A percentile compares a stretch with the other conserved stretches of the same genome.
phyloP scores from a whole-genome alignment of 2,113 vertebrate species.

The Thamnophis sirtalis region DNA sequence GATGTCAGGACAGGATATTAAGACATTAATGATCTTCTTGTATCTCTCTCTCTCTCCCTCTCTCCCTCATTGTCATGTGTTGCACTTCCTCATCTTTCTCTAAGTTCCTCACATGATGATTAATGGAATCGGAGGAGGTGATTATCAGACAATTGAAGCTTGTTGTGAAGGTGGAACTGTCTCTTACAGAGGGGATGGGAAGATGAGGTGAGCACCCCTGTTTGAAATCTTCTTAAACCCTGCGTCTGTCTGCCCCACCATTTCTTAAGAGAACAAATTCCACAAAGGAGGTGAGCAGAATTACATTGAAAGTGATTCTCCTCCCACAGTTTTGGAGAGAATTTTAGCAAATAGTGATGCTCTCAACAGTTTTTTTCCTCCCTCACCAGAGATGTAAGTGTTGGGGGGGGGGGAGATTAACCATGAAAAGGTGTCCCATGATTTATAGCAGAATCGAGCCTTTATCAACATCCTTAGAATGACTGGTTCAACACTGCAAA shows the following conservation, averaged over 20 bases:
- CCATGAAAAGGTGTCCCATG: not conserved
- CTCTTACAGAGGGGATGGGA: not conserved
- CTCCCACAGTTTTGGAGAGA: too few relatives aligned
- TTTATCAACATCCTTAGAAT: not conserved
- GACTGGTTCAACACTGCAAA: not conserved
- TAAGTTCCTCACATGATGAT: not conserved
- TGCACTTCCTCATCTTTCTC: not conserved
- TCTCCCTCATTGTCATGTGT: conserved; percentile 11
- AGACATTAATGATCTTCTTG: conserved; percentile 64
- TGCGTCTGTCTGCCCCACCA: not conserved
- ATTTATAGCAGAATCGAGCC: not conserved
- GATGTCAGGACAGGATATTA: conserved; percentile 66
- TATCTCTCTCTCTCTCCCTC: conserved; percentile 41
- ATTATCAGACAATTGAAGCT: conserved; percentile 18
- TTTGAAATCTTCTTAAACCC: not conserved
- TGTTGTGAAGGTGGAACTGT: not conserved
- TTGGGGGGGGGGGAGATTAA: not conserved
- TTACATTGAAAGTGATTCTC: not conserved
- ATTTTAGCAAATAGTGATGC: not conserved
- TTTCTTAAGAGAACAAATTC: not conserved
- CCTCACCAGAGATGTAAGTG: not conserved
- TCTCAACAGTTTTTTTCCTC: not conserved
- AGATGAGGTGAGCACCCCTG: not conserved
- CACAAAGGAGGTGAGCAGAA: not conserved
- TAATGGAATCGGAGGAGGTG: conserved; percentile 25